These are phyloP conservation scores for Amiota minor DNA, from an alignment of 2,888 invertebrate species.

Conservation along the genomic window DNA sequence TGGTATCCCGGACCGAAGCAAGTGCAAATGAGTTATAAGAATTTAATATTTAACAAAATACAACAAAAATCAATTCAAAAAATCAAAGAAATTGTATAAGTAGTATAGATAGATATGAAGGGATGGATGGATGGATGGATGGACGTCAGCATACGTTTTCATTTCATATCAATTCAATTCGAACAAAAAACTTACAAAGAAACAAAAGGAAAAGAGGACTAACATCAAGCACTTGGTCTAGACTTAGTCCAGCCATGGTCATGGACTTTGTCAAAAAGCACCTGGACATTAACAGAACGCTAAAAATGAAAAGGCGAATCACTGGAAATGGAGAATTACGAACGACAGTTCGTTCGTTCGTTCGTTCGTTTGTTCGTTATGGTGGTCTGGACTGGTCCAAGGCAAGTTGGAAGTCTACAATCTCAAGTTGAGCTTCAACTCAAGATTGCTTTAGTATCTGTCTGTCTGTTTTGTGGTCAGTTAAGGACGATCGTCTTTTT, in stretches of 20 bases:
- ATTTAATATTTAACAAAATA: conserved; percentile 67
- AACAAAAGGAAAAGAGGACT: conserved; percentile 32
- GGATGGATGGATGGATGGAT: not conserved
- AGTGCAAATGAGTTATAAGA: conserved; percentile 71
- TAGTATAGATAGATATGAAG: conserved; percentile 15
- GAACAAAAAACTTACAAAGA: conserved; percentile 8
- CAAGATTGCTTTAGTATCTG: not conserved
- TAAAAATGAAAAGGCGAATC: not conserved
- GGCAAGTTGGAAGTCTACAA: not conserved
- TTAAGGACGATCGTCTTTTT: not conserved
- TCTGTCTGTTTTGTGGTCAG: conserved; percentile 59
- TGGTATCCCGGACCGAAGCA: conserved; percentile 36
- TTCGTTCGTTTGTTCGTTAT: conserved; percentile 46
- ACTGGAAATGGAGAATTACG: no score
- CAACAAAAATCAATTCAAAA: conserved; percentile 68
- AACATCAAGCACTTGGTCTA: conserved; percentile 51
- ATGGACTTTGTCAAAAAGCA: conserved; percentile 21
- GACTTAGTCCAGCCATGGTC: conserved; percentile 46
- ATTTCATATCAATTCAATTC: conserved; percentile 32
- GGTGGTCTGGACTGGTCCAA: conserved; percentile 55
- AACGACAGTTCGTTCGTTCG: not conserved
- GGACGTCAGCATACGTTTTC: conserved; percentile 31
- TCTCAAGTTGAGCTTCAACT: no score
- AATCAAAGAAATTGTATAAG: conserved; percentile 47
- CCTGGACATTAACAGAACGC: not conserved